Percentiles rank a stretch among this genome's conserved stretches.
Conservation (phyloP, 2,113 vertebrate genomes). For the Sylvietta virens region DNA sequence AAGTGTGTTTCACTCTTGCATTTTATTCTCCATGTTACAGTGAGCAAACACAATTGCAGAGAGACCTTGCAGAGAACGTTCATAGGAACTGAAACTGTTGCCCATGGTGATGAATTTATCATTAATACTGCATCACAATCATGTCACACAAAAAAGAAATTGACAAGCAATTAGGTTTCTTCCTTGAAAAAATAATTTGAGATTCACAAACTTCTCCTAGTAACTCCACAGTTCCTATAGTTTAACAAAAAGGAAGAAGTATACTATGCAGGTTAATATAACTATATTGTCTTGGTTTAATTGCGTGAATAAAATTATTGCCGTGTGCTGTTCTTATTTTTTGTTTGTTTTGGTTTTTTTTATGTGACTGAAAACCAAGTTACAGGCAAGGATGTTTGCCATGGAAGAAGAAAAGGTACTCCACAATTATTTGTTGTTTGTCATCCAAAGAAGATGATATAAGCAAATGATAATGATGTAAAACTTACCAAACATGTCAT, state of each 20-base stretch:
- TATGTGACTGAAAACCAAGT: slow-evolving; percentile 59
- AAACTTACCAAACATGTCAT: not conserved
- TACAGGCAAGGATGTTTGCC: slow-evolving; percentile 82
- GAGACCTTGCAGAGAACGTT: not conserved
- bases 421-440: not conserved
- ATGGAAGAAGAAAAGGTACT: slow-evolving; percentile 92
- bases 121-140: not conserved
- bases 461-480: not conserved
- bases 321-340: not conserved
- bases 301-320: not conserved
- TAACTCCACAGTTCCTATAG: not conserved
- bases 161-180: not conserved
- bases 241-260: not conserved
- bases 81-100: not conserved
- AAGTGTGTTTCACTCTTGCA: not conserved
- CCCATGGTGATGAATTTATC: not conserved
- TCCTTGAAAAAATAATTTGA: not conserved
- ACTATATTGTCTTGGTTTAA: not conserved
- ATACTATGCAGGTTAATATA: not conserved
- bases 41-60: not conserved
- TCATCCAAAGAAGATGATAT: not conserved
- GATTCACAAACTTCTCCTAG: not conserved
- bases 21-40: not conserved
- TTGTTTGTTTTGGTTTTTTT: not conserved
- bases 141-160: not conserved